Evolutionary conservation across 2,113 vertebrate genomes (phyloP), one percentile per base, ranked within the genome.

Genomic region (Sturnira hondurensis): DNA sequence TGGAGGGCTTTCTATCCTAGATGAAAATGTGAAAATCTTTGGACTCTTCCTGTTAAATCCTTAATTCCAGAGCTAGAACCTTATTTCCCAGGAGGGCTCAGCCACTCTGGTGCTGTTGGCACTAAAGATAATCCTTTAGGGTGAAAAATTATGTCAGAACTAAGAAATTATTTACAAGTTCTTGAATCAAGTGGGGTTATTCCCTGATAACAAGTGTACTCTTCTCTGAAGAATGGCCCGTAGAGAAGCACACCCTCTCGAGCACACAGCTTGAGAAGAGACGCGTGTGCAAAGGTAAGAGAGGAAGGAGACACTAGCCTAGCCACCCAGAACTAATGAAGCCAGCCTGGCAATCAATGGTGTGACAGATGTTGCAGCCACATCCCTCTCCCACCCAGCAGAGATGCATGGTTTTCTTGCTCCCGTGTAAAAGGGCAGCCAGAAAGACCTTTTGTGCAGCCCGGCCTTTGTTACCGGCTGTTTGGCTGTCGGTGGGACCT

Each of bases 401-500:
- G 88, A 36, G 38, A 6, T 67, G 70, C 78, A 41, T 85, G 70
- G 28, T 45, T 81, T 94, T 91, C 82, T 84, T 70, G 58, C 61
- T 86, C 7, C 11, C 61, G 4, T 82, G 31, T 36, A 54, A 92
- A 54, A 92, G 84, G 33, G 80, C 80, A 86, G 78, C 52, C 65
- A 61, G 86, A 68, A 78, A 93, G 90, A 71, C 61, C 65, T 94
- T 58, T 93, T 80, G 78, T 80, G 43, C n/a, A 92, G 91, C 45
- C 56, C 84, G 68, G 85, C 71, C 24, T 92, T 95, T 92, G 91
- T 94, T 74, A 88, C 63, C 87, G 93, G 94, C 87, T 92, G 85
- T 77, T 70, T 90, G 74, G 47, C 4, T 87, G 10, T 70, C 91
- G 83, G 85, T 74, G 54, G 85, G 47, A 84, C 54, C 92, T 73